Evolutionary conservation across 2,113 vertebrate genomes (phyloP), one percentile per base, ranked within the genome.

Genomic region (Haemorhous mexicanus): DNA sequence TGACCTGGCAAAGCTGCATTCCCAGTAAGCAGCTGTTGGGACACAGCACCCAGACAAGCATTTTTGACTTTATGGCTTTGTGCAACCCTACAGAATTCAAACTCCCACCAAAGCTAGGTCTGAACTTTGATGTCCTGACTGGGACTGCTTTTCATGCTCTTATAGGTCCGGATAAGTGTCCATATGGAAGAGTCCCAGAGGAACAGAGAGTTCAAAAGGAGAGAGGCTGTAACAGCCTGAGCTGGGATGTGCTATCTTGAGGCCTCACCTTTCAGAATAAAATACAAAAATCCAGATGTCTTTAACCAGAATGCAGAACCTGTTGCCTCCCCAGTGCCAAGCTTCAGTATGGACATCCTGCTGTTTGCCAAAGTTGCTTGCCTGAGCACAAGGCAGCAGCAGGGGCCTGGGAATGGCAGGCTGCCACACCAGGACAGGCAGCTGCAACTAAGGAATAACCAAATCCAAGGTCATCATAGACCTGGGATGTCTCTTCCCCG

Each of bases 1-100:
- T 63, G 95, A 84, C 85, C 95, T 16, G 30, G 72, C 92, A 95
- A 55, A 88, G 33, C 89, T 62, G 86, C 12, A 20, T 92, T 95
- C 94, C 96, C 95, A 89, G 61, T 12, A 74, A 47, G 62, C 20
- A 56, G 90, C 53, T 73, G 26, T 44, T 72, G 53, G 93, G 92
- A 95, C 90, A 68, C 7, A 0, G 26, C 14, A 16, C 73, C 81
- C 26, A 4, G 47, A 67, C 68, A 80, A 80, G 55, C 2, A 1
- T 58, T 76, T 58, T 66, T 30, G 33, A 44, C 5, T 47, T 37
- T n/a, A 14, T 0, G 9, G 35, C 69, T 90, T 79, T 4, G 0
- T 77, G 32, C 0, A 1, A 58, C 62, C 78, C 58, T 2, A 3
- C 24, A 53, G 68, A 72, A 74, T 43, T 21, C 77, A 86, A 74